Conservation (phyloP, 2,113 vertebrate species). For the Lophotis ruficrista region DNA sequence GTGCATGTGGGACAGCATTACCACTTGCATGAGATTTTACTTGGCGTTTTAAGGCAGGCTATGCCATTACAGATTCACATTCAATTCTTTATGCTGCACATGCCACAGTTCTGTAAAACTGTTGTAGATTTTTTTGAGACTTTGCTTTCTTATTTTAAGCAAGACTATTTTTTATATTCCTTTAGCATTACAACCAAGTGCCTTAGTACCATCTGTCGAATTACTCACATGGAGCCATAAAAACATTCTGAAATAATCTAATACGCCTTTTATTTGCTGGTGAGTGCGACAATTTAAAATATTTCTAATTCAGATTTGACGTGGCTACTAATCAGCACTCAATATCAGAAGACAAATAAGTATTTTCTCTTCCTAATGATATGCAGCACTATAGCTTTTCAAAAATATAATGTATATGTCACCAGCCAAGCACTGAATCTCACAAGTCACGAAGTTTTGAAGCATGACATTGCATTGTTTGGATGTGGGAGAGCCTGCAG, state of each 20-base stretch:
- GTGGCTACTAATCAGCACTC: neutral
- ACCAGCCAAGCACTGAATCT: neutral
- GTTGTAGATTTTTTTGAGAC: neutral
- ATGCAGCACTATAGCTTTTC: neutral
- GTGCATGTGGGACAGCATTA: neutral
- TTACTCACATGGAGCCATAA: constrained; percentile 32
- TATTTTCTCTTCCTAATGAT: neutral
- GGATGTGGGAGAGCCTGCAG: neutral
- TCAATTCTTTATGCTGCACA: neutral
- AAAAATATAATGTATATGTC: neutral
- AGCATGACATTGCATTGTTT: neutral
- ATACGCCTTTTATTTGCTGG: neutral
- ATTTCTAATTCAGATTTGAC: constrained; percentile 6
- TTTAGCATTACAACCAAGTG: neutral
- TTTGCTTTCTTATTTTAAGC: constrained; percentile 19
- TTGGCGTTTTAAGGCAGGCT: neutral
- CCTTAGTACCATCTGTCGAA: constrained; percentile 42
- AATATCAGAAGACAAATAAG: neutral
- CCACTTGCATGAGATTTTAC: neutral
- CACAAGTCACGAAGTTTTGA: neutral
- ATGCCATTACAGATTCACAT: neutral
- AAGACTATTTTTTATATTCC: constrained; percentile 9
- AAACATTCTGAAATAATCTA: constrained; percentile 41
- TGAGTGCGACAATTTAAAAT: neutral
- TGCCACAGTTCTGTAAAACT: neutral